Conservation (phyloP, 2,888 invertebrate genomes). For the Eupelmus urozonus region DNA sequence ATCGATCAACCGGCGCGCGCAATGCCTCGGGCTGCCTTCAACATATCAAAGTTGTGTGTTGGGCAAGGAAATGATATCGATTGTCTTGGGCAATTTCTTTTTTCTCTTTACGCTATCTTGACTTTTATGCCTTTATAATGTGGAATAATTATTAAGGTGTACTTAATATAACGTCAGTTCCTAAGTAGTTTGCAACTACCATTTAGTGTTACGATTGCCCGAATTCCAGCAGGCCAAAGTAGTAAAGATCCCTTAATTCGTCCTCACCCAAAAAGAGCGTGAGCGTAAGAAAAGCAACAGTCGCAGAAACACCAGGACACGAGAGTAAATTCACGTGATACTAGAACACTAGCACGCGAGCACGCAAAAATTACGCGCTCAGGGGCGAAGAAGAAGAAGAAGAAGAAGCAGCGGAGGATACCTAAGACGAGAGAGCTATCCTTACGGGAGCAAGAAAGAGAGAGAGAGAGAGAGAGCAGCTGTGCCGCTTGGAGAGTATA, state of each 20-base stretch:
- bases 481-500: slow-evolving; percentile 24
- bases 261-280: too few relatives aligned
- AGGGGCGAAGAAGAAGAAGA: neutral
- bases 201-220: too few relatives aligned
- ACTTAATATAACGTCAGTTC: too few relatives aligned
- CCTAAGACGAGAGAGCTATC: neutral
- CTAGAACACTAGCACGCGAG: slow-evolving; percentile 4
- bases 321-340: slow-evolving; percentile 9
- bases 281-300: too few relatives aligned
- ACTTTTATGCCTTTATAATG: too few relatives aligned
- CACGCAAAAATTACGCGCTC: slow-evolving; percentile 15
- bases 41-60: too few relatives aligned
- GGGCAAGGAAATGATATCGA: too few relatives aligned
- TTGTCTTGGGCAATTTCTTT: too few relatives aligned
- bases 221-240: too few relatives aligned
- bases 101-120: neutral
- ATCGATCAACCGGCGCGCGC: slow-evolving; percentile 53
- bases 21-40: neutral
- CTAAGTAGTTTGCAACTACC: too few relatives aligned
- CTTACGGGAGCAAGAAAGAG: too few relatives aligned
- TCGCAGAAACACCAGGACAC: neutral
- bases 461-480: neutral
- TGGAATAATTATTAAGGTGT: too few relatives aligned
- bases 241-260: neutral
- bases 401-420: neutral